phyloP scores from a whole-genome alignment of 1,140 invertebrate genomes.

The Ctenoplectra terminalis region DNA sequence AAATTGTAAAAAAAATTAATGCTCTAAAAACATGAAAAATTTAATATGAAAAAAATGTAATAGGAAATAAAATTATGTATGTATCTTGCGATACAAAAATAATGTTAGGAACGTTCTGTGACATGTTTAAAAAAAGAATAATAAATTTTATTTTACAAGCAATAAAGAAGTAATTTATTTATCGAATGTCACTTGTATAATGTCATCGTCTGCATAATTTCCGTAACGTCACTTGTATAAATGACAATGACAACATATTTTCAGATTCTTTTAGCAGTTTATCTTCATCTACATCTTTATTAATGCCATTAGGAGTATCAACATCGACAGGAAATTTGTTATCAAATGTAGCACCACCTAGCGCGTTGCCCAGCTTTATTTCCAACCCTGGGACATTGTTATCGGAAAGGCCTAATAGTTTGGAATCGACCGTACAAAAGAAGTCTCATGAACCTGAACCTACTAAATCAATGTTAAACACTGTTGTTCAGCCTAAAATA shows the following conservation, averaged over 20 bases:
- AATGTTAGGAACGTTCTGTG: neutral
- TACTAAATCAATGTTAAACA: slow-evolving; percentile 52
- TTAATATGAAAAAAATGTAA: neutral
- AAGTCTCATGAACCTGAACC: slow-evolving; percentile 32
- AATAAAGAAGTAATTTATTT: neutral
- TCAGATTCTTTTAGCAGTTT: slow-evolving; percentile 74
- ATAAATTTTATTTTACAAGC: neutral
- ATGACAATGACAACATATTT: slow-evolving; percentile 34
- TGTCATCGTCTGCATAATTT: too few relatives aligned
- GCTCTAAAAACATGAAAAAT: neutral
- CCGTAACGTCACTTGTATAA: neutral
- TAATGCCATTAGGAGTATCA: slow-evolving; percentile 69
- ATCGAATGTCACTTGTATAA: too few relatives aligned
- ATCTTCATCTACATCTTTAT: slow-evolving; percentile 71
- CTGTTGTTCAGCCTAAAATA: slow-evolving; percentile 42
- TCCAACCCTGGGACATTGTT: slow-evolving; percentile 58
- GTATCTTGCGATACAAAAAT: neutral
- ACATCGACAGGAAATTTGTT: slow-evolving; percentile 74
- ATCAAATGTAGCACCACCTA: slow-evolving; percentile 81
- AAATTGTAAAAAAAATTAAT: neutral
- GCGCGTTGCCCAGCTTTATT: slow-evolving; percentile 81
- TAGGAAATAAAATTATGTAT: neutral
- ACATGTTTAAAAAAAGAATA: neutral
- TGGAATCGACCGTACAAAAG: slow-evolving; percentile 15
- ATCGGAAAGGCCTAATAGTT: slow-evolving; percentile 27